A percentile compares a stretch with the other conserved stretches of the same genome.
Conservation (phyloP, 2,113 vertebrate genomes). For the Dicerorhinus sumatrensis region DNA sequence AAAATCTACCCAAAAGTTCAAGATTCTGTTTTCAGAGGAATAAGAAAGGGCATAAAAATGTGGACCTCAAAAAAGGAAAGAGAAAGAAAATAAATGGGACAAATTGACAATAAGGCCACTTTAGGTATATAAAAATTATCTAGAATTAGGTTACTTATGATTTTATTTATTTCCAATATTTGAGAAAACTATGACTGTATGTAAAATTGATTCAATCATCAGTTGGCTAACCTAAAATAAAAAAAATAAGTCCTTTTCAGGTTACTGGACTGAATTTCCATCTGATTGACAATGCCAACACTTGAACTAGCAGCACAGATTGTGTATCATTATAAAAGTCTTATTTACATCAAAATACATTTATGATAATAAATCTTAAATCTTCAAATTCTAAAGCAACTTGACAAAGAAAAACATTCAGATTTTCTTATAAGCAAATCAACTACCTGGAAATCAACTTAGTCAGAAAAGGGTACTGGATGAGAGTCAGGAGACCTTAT, state of each 20-base stretch:
- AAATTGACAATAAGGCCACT: not conserved
- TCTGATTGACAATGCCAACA: not conserved
- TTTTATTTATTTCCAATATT: slow-evolving; percentile 12
- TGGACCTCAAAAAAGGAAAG: not conserved
- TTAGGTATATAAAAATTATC: slow-evolving; percentile 35
- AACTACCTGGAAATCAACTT: slow-evolving; percentile 17
- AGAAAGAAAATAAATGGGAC: slow-evolving; percentile 33
- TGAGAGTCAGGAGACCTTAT: not conserved
- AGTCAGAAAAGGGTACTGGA: not conserved
- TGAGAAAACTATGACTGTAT: slow-evolving; percentile 31
- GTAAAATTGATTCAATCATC: not conserved
- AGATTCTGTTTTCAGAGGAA: not conserved
- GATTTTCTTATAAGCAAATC: not conserved
- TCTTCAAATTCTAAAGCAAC: slow-evolving; percentile 40
- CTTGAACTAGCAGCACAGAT: not conserved
- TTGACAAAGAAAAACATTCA: not conserved
- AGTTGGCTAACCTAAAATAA: not conserved
- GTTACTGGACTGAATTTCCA: slow-evolving; percentile 13
- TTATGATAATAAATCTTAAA: not conserved
- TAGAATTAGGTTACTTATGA: slow-evolving; percentile 13
- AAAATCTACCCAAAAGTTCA: slow-evolving; percentile 22
- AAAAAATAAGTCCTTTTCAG: not conserved
- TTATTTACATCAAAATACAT: not conserved
- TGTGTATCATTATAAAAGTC: not conserved
- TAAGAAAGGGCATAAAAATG: slow-evolving; percentile 23